A percentile compares a stretch with the other conserved stretches of the same genome.
phyloP scores from a whole-genome alignment of 2,797 vertebrate genomes.

The Darevskia nairensis region DNA sequence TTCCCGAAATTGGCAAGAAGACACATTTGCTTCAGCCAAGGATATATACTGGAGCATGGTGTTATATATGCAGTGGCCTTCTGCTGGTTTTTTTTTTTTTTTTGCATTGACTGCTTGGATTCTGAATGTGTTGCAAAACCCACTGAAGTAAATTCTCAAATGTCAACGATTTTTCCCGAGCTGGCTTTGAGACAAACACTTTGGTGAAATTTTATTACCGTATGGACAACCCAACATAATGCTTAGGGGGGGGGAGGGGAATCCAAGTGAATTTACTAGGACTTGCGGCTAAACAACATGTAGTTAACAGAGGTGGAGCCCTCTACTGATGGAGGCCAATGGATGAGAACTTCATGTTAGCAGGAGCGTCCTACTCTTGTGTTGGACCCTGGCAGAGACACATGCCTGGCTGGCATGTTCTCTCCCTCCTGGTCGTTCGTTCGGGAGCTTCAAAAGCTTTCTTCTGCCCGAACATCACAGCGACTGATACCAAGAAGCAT shows the following conservation, averaged over 20 bases:
- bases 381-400: too few relatives aligned
- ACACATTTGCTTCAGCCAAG: not conserved
- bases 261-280: not conserved
- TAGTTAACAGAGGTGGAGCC: not conserved
- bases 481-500: too few relatives aligned
- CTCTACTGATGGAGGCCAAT: too few relatives aligned
- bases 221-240: not conserved
- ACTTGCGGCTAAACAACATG: not conserved
- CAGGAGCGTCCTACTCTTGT: too few relatives aligned
- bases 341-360: too few relatives aligned
- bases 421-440: too few relatives aligned
- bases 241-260: too few relatives aligned
- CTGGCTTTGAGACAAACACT: not conserved
- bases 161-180: not conserved
- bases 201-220: not conserved
- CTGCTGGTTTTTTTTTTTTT: not conserved
- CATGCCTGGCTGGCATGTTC: too few relatives aligned
- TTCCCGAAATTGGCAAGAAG: conserved; percentile 20
- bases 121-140: conserved; percentile 9
- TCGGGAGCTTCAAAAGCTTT: too few relatives aligned
- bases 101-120: not conserved
- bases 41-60: conserved; percentile 9
- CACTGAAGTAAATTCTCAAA: not conserved
- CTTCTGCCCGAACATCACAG: too few relatives aligned
- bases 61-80: conserved; percentile 9